Base-by-base conservation (phyloP, 1,140 invertebrate genomes). In the Solenopsis fugax region DNA sequence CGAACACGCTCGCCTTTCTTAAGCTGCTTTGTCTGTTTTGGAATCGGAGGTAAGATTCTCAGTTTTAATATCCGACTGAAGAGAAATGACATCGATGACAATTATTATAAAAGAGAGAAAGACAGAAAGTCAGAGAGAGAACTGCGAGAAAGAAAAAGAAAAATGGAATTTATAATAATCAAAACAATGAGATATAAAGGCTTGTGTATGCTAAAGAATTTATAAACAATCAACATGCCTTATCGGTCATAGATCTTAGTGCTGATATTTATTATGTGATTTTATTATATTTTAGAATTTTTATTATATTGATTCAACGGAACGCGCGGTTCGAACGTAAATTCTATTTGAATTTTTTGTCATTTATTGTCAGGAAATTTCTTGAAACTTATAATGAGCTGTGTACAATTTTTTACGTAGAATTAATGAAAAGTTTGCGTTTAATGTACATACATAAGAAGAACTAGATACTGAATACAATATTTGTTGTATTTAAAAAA, bases 31-130 rank as follows among this genome's bases (percentile, higher is more conserved):
- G 4, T 7, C 48, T 90, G 2, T 54, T 64, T 77, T 72, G 2
- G 18, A 90, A 90, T 12, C 69, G 56, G 10, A 24, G 77, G 87
- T 90, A 81, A 86, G 75, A 1, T 12, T n/a, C 1, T n/a, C 24
- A 0, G 6, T 16, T 18, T 21, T 56, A 54, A 64, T 24, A 13
- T 41, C 2, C 29, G n/a, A 13, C 1, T 41, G 4, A 54, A 5
- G 24, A 77, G 10, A 56, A 37, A 5, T 67, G 34, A 24, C 2
- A 34, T 12, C 5, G 4, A 54, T 54, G 10, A 18, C 1, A 0
- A 52, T 50, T 34, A 2, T 81, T 72, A 16, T 48, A 50, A 62
- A 3, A 16, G 1, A 45, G 9, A 45, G 1, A 41, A 41, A 7
- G 41, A 5, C 18, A 29, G 34, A 41, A 41, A 41, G 4, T 1